Conservation (phyloP, 2,113 vertebrate species). For the Ammodytes dubius region DNA sequence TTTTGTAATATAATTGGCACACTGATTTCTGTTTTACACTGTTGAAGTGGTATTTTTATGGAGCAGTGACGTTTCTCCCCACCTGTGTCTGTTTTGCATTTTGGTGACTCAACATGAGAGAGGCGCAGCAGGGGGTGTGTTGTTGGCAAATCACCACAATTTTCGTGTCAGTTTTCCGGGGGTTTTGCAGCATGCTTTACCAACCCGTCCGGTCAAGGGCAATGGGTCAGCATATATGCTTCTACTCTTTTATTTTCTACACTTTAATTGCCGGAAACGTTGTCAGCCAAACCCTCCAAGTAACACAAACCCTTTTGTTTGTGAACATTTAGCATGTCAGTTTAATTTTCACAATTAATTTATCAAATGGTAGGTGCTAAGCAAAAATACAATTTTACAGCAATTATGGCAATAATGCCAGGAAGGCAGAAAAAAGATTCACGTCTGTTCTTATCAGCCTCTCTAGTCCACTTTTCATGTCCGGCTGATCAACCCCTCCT, state of each 20-base stretch:
- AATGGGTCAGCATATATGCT: neutral
- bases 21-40: neutral
- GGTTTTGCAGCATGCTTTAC: neutral
- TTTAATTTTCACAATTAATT: conserved; percentile 60
- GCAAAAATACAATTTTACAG: conserved; percentile 50
- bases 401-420: conserved; percentile 54
- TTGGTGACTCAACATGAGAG: conserved; percentile 30
- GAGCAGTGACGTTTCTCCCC: neutral
- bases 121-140: neutral
- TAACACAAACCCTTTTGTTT: neutral
- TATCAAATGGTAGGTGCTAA: conserved; percentile 44
- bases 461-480: conserved; percentile 6
- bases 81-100: conserved; percentile 10
- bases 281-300: conserved; percentile 2
- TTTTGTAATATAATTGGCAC: neutral
- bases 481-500: conserved; percentile 23
- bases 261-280: conserved; percentile 22
- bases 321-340: conserved; percentile 47
- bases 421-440: conserved; percentile 41
- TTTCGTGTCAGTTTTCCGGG: neutral
- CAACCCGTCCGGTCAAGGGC: neutral
- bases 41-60: conserved; percentile 15
- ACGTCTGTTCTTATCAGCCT: conserved; percentile 50
- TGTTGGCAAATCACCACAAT: neutral
- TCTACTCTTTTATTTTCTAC: neutral